Conservation (phyloP, 2,797 vertebrate genomes). For the Hydrocynus forskahlii region DNA sequence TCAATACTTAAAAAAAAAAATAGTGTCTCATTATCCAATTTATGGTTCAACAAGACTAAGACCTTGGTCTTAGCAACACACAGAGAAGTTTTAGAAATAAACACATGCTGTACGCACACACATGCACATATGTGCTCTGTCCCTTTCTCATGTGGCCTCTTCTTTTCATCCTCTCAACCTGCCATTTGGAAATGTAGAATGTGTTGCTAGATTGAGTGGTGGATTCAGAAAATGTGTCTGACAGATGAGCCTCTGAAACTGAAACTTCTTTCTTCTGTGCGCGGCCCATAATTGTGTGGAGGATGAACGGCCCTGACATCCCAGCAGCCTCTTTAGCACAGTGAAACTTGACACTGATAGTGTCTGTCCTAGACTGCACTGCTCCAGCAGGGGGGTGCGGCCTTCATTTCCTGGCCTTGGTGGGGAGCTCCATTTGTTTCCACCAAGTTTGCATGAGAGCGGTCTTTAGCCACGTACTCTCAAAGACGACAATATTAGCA, state of each 20-base stretch:
- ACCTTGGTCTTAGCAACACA: not conserved
- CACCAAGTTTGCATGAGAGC: constrained; percentile 41
- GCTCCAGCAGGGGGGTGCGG: constrained; percentile 20
- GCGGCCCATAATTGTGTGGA: constrained; percentile 9
- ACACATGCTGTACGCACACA: not conserved
- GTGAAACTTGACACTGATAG: constrained; percentile 55
- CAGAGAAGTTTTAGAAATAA: not conserved
- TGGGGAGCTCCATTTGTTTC: constrained; percentile 64
- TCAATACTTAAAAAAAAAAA: constrained; percentile 28
- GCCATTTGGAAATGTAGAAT: constrained; percentile 21
- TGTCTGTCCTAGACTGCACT: constrained; percentile 41
- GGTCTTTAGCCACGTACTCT: constrained; percentile 15
- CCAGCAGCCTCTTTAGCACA: constrained; percentile 43
- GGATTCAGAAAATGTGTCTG: constrained; percentile 22
- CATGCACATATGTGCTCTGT: not conserved
- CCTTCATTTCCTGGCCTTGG: constrained; percentile 67
- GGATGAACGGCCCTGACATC: constrained; percentile 42
- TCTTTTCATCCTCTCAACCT: constrained; percentile 21
- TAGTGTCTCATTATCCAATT: constrained; percentile 21
- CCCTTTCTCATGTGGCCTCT: too few relatives aligned
- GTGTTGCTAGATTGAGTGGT: constrained; percentile 24
- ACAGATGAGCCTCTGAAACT: constrained; percentile 35
- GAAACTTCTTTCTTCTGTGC: constrained; percentile 10
- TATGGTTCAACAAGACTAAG: constrained; percentile 20
- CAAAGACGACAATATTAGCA: not conserved